Evolutionary conservation across 2,113 vertebrate species (phyloP), one percentile per base, ranked within the genome.

Genomic region (Ctenodactylus gundi): DNA sequence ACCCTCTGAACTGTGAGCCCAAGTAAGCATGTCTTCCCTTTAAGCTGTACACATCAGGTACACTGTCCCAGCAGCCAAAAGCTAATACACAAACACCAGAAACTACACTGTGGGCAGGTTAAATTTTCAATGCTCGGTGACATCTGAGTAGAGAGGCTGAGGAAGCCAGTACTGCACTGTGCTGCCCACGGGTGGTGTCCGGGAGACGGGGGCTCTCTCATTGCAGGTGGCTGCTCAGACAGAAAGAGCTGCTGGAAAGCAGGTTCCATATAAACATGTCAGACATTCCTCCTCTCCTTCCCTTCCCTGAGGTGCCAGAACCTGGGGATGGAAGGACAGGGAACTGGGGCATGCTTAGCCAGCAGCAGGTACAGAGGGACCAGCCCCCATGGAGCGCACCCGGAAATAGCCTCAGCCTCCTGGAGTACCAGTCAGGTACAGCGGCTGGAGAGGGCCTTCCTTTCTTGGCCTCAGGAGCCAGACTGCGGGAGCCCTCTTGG

Each of bases 121-220:
- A 60, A 7, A 14, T n/a, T 44, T 46, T 39, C 46, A 2, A 46
- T 3, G 29, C 55, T 49, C 68, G 44, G 4, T 7, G 72, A 21
- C 8, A 13, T 20, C 53, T 21, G 41, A 17, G 23, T 20, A 12
- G 29, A 64, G 58, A 15, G 1, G 14, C 85, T 2, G 13, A 29
- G 21, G 14, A 46, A 27, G n/a, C 34, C 1, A 6, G 17, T 55
- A 10, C 3, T 2, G 2, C 57, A 18, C 17, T 0, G 64, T 5
- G 12, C 21, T 3, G 64, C 57, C 46, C 6, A 3, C 25, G 53
- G 72, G 27, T 8, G 44, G 44, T 6, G 2, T 55, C 58, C 29
- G 23, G 55, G 8, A 36, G n/a, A 49, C 0, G 0, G 8, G 36
- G 60, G 75, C 55, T 31, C 62, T 83, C 57, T 15, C 14, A 11